Evolutionary conservation across 2,888 invertebrate species (phyloP), one percentile per base, ranked within the genome.

Genomic region (Tachina grossa): DNA sequence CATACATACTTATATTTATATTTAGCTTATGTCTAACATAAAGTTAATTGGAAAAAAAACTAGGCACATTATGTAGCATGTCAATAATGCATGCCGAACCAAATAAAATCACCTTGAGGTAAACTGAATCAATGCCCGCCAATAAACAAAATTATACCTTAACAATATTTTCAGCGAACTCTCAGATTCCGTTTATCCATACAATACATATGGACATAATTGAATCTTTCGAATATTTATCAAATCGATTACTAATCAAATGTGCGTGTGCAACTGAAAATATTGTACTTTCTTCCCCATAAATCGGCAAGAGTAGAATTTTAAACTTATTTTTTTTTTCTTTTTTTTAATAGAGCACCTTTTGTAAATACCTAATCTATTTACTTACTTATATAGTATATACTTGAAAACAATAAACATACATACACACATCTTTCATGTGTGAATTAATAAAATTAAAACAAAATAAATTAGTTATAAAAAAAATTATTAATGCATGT

Each of bases 41-140:
- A 55, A 16, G 8, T 75, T 59, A 82, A 59, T 61, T 69, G 31
- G 2, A 14, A 63, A 74, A 57, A 22, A 2, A 69, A 69, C 57
- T 47, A 63, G 63, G 55, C 55, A 79, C 63, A 57, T 47, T 71
- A 69, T 53, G 53, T 78, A 81, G 85, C 85, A 85, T 85, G 85
- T 78, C 43, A 31, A 6, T 41, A 81, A 69, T 82, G 85, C 85
- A 85, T 85, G 85, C 59, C 74, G 22, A 1, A 71, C 49, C 43
- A 19, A 55, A 31, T 59, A 47, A 39, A 22, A 68, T 47, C 39
- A 49, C 47, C n/a, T 31, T 11, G n/a, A 22, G 31, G 19, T 43
- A 55, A 53, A 14, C 31, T 31, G 31, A 6, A 31, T 53, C 53
- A n/a, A 71, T 16, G 47, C 22, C 14, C 59, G 16, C 41, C 5